Percentiles rank a stretch among this genome's conserved stretches.
Evolutionary conservation across 2,797 vertebrate genomes (phyloP).

Genomic region (Syngnathus rostellatus): DNA sequence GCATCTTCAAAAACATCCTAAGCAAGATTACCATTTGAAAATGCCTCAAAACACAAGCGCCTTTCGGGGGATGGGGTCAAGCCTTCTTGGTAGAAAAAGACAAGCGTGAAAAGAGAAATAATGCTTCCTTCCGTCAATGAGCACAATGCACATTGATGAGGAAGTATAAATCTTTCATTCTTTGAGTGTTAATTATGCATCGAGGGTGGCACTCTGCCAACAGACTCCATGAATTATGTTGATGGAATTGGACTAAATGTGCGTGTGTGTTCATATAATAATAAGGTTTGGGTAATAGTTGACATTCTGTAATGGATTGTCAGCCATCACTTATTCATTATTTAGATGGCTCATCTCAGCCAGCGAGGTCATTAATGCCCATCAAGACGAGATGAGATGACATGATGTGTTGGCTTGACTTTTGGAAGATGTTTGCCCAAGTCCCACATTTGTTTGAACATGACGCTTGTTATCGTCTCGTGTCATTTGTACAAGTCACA

Average conservation of each 20-base stretch:
- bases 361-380: not conserved
- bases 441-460: not conserved
- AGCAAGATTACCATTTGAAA: not conserved
- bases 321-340: not conserved
- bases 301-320: not conserved
- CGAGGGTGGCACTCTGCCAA: constrained; percentile 55
- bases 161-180: constrained; percentile 68
- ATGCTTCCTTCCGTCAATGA: not conserved
- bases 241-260: constrained; percentile 57
- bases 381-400: not conserved
- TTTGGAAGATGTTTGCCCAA: not conserved
- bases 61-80: not conserved
- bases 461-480: too few relatives aligned
- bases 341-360: not conserved
- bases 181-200: constrained; percentile 69
- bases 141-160: constrained; percentile 32
- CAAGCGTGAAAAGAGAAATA: not conserved
- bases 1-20: not conserved
- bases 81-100: not conserved
- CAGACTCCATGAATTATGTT: constrained; percentile 69
- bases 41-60: not conserved
- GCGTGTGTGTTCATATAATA: not conserved
- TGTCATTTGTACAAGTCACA: not conserved
- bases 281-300: constrained; percentile 2
- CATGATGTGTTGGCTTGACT: not conserved